These are phyloP conservation scores for Dendrolimus kikuchii DNA, from an alignment of 1,140 invertebrate species.

Conservation along the genomic window DNA sequence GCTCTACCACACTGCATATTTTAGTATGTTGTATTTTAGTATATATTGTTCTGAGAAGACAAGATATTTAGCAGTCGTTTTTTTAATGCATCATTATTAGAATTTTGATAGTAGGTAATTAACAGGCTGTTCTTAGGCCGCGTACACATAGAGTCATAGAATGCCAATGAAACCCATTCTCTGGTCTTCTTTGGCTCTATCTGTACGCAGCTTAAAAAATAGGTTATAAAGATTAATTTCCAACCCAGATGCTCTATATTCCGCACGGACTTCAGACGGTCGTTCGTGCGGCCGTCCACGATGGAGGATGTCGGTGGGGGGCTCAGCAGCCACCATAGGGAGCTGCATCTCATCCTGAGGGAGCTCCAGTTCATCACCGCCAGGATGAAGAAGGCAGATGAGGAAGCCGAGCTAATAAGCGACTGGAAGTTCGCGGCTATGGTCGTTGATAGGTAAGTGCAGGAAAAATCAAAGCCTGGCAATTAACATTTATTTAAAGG, in stretches of 20 bases:
- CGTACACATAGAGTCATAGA: too few species aligned
- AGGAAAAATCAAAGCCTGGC: neutral
- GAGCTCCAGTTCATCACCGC: conserved; percentile 96
- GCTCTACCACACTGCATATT: too few species aligned
- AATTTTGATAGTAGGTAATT: too few species aligned
- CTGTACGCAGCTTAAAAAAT: too few species aligned
- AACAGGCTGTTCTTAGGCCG: too few species aligned
- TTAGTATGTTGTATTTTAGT: too few species aligned
- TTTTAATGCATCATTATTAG: too few species aligned
- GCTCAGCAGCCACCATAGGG: conserved; percentile 73
- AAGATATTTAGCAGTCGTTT: too few species aligned
- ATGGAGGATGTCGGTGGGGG: conserved; percentile 75
- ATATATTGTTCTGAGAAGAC: too few species aligned
- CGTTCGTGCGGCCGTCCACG: conserved; percentile 75
- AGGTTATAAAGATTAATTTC: neutral
- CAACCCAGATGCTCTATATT: conserved; percentile 60
- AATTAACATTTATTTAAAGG: too few species aligned
- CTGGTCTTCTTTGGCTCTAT: too few species aligned
- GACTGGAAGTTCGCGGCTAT: conserved; percentile 99
- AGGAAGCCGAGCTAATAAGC: conserved; percentile 91
- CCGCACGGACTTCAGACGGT: conserved; percentile 66
- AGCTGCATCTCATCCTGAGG: conserved; percentile 88
- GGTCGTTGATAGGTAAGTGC: conserved; percentile 92
- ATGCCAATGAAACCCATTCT: too few species aligned
- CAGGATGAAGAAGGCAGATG: conserved; percentile 91